Evolutionary conservation across 1,140 invertebrate species (phyloP).

Genomic region (Phthorimaea operculella): DNA sequence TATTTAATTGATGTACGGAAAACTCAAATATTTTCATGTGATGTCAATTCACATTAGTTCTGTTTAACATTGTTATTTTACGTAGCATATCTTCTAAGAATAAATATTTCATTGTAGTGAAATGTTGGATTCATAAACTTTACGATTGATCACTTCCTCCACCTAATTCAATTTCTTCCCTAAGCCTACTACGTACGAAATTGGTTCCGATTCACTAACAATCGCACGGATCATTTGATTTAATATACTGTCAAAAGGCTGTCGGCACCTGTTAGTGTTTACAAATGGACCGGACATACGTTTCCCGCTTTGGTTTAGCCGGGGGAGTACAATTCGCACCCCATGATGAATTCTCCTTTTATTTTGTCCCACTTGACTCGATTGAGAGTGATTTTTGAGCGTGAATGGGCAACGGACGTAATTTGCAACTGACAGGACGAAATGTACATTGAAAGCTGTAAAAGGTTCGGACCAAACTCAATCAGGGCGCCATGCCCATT

Average conservation of each 20-base stretch:
- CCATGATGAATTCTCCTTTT: constrained; percentile 64
- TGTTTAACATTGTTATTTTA: background rate
- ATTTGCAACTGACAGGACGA: constrained; percentile 61
- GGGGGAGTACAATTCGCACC: constrained; percentile 52
- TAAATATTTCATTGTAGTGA: too few relatives aligned
- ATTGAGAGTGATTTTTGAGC: constrained; percentile 65
- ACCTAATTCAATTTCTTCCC: constrained; percentile 12
- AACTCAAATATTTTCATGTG: constrained; percentile 9
- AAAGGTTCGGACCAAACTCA: constrained; percentile 51
- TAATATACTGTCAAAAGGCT: constrained; percentile 52
- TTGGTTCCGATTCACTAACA: constrained; percentile 18
- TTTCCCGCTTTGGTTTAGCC: constrained; percentile 53
- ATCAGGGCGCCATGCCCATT: constrained; percentile 34
- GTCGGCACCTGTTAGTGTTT: constrained; percentile 59
- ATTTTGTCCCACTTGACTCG: constrained; percentile 64
- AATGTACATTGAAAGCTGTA: constrained; percentile 61
- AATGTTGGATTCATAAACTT: background rate
- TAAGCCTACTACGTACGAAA: constrained; percentile 2
- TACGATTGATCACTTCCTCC: constrained; percentile 10
- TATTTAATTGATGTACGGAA: constrained; percentile 30
- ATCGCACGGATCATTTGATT: constrained; percentile 49
- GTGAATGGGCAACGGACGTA: constrained; percentile 61
- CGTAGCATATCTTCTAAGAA: too few relatives aligned
- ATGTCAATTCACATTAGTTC: background rate
- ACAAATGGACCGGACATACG: constrained; percentile 63